A percentile compares a stretch with the other conserved stretches of the same genome.
Conservation (phyloP, 2,797 vertebrate genomes). For the Yasuhikotakia modesta region DNA sequence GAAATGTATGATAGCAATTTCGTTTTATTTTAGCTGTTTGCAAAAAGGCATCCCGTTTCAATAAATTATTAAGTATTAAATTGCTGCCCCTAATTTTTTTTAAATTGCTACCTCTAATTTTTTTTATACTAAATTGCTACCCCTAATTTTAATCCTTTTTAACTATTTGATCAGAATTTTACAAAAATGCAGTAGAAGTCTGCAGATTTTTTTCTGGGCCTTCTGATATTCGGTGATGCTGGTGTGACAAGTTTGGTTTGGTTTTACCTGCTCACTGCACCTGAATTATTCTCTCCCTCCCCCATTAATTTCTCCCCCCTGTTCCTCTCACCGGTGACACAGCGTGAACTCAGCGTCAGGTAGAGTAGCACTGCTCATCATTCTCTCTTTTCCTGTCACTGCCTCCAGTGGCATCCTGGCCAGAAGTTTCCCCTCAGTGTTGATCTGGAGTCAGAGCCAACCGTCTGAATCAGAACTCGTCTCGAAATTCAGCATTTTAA, state of each 20-base stretch:
- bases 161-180: background rate
- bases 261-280: constrained; percentile 75
- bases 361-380: constrained; percentile 80
- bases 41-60: background rate
- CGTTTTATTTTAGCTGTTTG: background rate
- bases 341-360: constrained; percentile 99
- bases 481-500: background rate
- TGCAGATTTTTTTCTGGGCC: constrained; percentile 24
- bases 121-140: too few species aligned
- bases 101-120: too few species aligned
- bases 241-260: constrained; percentile 65
- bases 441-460: constrained; percentile 34
- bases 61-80: too few species aligned
- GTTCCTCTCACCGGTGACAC: constrained; percentile 66
- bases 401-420: background rate
- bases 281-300: constrained; percentile 62
- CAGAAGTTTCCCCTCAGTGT: constrained; percentile 14
- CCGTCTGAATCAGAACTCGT: background rate
- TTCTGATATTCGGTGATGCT: constrained; percentile 47
- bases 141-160: too few species aligned
- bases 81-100: too few species aligned
- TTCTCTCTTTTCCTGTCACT: constrained; percentile 19
- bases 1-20: background rate
- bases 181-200: background rate
- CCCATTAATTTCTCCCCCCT: constrained; percentile 58